These are phyloP conservation scores for Antheraea yamamai DNA, from an alignment of 2,888 invertebrate genomes.

Conservation along the genomic window DNA sequence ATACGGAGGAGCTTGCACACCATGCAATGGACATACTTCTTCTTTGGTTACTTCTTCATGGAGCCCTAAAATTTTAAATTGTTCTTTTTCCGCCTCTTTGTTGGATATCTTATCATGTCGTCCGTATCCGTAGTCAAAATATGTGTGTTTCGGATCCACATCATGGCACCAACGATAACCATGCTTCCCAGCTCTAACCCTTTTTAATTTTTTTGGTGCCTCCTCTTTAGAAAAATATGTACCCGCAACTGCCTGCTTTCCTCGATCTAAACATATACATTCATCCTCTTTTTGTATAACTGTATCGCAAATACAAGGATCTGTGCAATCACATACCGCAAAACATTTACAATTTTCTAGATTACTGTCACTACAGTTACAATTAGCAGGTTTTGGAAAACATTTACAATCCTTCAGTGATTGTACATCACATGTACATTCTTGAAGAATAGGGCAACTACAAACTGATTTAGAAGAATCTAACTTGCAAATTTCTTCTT, in stretches of 20 bases:
- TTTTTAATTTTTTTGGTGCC: conserved; percentile 52
- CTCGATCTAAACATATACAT: conserved; percentile 56
- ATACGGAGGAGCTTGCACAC: conserved; percentile 51
- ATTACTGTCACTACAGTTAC: conserved; percentile 48
- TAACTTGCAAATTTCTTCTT: conserved; percentile 44
- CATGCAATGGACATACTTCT: conserved; percentile 47
- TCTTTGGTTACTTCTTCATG: conserved; percentile 39
- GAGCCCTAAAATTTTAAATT: conserved; percentile 60
- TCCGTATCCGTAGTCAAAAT: conserved; percentile 67
- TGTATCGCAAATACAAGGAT: conserved; percentile 63
- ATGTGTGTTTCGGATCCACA: conserved; percentile 69
- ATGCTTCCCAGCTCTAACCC: conserved; percentile 60
- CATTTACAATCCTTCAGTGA: conserved; percentile 51
- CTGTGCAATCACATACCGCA: conserved; percentile 54
- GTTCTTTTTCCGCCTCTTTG: conserved; percentile 48
- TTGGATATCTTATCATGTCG: conserved; percentile 58
- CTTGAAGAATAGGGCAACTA: conserved; percentile 45
- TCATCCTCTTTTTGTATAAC: conserved; percentile 32
- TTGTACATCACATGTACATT: conserved; percentile 52
- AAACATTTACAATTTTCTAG: conserved; percentile 64
- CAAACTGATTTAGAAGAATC: conserved; percentile 55
- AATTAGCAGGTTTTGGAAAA: conserved; percentile 53
- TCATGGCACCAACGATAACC: conserved; percentile 73
- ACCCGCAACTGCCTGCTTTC: conserved; percentile 34
- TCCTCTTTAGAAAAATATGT: conserved; percentile 47